A percentile compares a stretch with the other conserved stretches of the same genome.
These are phyloP conservation scores for Scotopteryx bipunctaria DNA, from an alignment of 2,888 invertebrate genomes.

Conservation along the genomic window DNA sequence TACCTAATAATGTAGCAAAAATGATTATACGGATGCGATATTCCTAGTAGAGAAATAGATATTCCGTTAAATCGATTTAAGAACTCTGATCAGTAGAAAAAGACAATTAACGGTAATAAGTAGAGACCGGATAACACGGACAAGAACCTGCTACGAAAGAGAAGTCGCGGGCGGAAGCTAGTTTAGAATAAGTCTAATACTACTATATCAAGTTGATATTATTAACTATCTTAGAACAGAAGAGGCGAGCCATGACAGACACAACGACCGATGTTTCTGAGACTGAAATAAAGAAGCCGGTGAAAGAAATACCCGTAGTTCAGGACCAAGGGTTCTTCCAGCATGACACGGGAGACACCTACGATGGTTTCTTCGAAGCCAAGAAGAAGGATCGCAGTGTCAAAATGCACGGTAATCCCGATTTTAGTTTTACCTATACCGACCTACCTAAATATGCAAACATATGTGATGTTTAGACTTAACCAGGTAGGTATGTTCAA, in stretches of 20 bases:
- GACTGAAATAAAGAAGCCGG: conserved; percentile 48
- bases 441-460: too few relatives aligned
- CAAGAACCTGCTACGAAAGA: too few relatives aligned
- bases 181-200: too few relatives aligned
- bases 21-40: not conserved
- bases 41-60: too few relatives aligned
- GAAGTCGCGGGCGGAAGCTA: too few relatives aligned
- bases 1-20: not conserved
- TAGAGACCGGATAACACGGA: too few relatives aligned
- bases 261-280: conserved; percentile 41
- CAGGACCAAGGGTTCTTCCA: conserved; percentile 69
- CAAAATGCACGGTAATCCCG: conserved; percentile 71
- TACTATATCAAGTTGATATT: too few relatives aligned
- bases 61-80: too few relatives aligned
- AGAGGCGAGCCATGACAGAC: conserved; percentile 41
- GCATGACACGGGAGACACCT: conserved; percentile 83
- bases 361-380: conserved; percentile 82
- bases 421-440: conserved; percentile 20
- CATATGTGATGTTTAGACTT: too few relatives aligned
- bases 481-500: too few relatives aligned
- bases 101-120: too few relatives aligned
- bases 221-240: not conserved
- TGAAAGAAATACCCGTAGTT: conserved; percentile 56
- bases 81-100: too few relatives aligned
- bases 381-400: conserved; percentile 71